Conservation (phyloP, 37 sponge, comb jelly and placozoan species). For the Eunapius fragilis region DNA sequence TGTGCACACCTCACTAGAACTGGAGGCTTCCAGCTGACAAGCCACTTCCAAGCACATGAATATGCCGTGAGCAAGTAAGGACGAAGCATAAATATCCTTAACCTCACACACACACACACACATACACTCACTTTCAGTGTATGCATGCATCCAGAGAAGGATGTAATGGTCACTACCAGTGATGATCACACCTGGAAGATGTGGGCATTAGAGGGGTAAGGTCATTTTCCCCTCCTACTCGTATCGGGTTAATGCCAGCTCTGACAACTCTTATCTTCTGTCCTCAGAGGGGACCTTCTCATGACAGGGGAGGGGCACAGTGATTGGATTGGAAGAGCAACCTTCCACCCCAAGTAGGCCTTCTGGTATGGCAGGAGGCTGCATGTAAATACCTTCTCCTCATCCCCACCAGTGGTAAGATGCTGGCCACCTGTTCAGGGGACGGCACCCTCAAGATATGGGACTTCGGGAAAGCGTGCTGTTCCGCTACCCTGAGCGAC, state of each 20-base stretch:
- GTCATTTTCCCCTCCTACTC: not conserved
- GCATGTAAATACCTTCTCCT: not conserved
- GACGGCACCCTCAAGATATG: constrained; percentile 93
- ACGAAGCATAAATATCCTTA: not conserved
- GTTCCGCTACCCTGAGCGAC: constrained; percentile 74
- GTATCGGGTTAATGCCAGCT: too few relatives aligned
- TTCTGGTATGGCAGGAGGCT: too few relatives aligned
- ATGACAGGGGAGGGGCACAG: constrained; percentile 91
- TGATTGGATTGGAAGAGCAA: constrained; percentile 80
- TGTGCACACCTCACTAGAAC: constrained; percentile 78
- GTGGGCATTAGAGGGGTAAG: constrained; percentile 81
- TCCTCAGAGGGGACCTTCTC: constrained; percentile 60
- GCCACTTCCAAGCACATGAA: constrained; percentile 58
- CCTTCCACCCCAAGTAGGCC: constrained; percentile 64
- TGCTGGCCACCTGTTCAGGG: constrained; percentile 87
- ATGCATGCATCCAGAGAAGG: constrained; percentile 75
- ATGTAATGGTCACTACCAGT: constrained; percentile 83
- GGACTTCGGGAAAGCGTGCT: constrained; percentile 71
- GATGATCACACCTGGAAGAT: constrained; percentile 95
- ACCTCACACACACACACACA: too few relatives aligned
- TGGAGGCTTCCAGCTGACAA: constrained; percentile 61
- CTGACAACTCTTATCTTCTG: not conserved
- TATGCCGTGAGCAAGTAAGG: constrained; percentile 50
- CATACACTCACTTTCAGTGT: constrained; percentile 7
- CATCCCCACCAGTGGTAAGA: constrained; percentile 43